A percentile compares a stretch with the other conserved stretches of the same genome.
Evolutionary conservation across 1,140 invertebrate genomes (phyloP).

Genomic region (Atta colombica): DNA sequence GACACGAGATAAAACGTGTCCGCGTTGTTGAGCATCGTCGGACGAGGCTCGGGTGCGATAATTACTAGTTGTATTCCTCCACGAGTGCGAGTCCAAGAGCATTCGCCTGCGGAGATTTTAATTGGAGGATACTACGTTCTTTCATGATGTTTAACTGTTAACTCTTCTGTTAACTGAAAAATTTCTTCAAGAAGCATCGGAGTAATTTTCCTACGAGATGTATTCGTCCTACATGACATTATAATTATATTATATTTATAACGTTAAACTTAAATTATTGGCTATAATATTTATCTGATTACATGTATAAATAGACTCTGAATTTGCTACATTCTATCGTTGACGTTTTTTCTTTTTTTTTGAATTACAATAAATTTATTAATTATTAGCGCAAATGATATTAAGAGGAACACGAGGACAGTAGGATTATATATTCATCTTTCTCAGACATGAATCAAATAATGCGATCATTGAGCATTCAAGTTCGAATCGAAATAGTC

Average conservation of each 20-base stretch:
- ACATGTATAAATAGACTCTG: background rate
- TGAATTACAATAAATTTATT: background rate
- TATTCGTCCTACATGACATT: background rate
- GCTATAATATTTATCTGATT: background rate
- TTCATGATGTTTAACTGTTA: constrained; percentile 17
- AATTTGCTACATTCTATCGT: background rate
- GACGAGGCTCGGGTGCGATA: constrained; percentile 60
- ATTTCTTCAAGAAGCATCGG: background rate
- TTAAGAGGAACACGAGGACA: background rate
- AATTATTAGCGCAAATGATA: background rate
- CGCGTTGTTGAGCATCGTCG: constrained; percentile 47
- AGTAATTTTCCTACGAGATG: background rate
- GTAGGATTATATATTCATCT: background rate
- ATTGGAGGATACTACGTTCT: constrained; percentile 46
- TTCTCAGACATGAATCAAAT: constrained; percentile 31
- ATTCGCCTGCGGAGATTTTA: constrained; percentile 52
- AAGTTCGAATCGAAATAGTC: constrained; percentile 25
- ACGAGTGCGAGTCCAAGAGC: constrained; percentile 19
- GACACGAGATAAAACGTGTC: constrained; percentile 69
- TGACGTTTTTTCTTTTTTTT: background rate
- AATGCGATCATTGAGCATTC: constrained; percentile 4
- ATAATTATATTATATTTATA: background rate
- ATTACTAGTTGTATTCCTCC: constrained; percentile 66
- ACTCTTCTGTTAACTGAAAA: background rate
- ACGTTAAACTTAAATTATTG: background rate